Base-by-base conservation (phyloP, 2,113 vertebrate genomes). In the Phyllopteryx taeniolatus region DNA sequence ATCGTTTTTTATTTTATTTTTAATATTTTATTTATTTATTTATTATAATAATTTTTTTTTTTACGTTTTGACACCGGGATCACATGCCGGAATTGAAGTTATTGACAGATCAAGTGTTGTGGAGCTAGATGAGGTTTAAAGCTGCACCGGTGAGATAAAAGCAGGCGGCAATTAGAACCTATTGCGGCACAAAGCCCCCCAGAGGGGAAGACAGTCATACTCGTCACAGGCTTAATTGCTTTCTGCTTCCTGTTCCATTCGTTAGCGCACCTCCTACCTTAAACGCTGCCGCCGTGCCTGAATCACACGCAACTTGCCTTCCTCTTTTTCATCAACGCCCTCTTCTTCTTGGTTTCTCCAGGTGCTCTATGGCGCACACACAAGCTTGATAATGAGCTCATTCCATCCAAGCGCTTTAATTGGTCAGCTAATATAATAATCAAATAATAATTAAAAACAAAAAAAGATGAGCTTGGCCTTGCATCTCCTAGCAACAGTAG, bases 161-260 rank as follows among this genome's bases (percentile, higher is more conserved):
- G 19, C 19, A 51, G 57, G 63, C 42, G 10, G 84, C 88, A 90
- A 91, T 91, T 90, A 88, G 81, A 78, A 78, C 72, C 76, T 82
- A 84, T 84, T 85, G 87, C 81, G 70, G 85, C 83, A 73, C 75
- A 80, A 83, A 88, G 79, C 79, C 75, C 76, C 82, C 84, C 79
- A 71, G 83, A 87, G 83, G 84, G 85, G 19, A 84, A 77, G 80
- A 78, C 71, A 71, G 80, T 72, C 76, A 43, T 74, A 74, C 67
- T 56, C 53, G 67, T 67, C 72, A 76, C 79, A 67, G 47, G 77
- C 67, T 71, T 87, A 89, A 87, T 88, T 90, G 85, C 79, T 85
- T 83, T 85, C 79, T 80, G 83, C 84, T 83, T 84, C 74, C 64
- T 78, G 74, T 85, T 81, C 69, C 67, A 73, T 85, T 85, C 66